A percentile compares a stretch with the other conserved stretches of the same genome.
Conservation (phyloP, 2,888 invertebrate species). For the Chrysolina haemoptera region DNA sequence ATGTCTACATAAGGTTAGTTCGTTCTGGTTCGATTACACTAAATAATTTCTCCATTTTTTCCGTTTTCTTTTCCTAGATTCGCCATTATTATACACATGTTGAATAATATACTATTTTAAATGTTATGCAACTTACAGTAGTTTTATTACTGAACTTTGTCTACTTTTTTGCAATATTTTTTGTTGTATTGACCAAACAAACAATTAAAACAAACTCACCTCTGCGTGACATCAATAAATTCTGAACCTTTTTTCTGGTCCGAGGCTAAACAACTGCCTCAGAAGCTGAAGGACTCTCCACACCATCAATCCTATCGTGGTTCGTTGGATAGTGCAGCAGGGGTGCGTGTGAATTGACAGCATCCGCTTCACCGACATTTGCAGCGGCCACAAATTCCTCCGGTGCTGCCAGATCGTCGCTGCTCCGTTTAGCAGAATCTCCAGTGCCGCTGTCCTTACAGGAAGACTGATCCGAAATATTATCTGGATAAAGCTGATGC, state of each 20-base stretch:
- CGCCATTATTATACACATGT: no score
- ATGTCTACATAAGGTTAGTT: no score
- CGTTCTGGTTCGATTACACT: no score
- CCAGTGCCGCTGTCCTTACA: constrained; percentile 88
- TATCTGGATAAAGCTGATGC: constrained; percentile 73
- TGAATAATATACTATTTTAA: no score
- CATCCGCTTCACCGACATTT: constrained; percentile 32
- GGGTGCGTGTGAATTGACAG: constrained; percentile 59
- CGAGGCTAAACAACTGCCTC: constrained; percentile 8
- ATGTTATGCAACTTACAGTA: no score
- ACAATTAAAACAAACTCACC: background rate
- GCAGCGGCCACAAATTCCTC: constrained; percentile 62
- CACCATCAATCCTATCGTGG: constrained; percentile 60
- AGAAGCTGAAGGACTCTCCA: constrained; percentile 14
- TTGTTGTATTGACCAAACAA: background rate
- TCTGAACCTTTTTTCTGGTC: background rate
- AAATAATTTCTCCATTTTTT: no score
- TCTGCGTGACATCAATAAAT: background rate
- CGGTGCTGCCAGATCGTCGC: constrained; percentile 65
- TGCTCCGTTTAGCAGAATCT: constrained; percentile 83
- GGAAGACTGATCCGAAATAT: constrained; percentile 81
- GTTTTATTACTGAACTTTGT: background rate
- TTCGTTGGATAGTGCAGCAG: constrained; percentile 65
- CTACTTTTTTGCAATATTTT: background rate
- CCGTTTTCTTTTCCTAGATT: no score